phyloP scores from a whole-genome alignment of 2,888 invertebrate species.

The Hydropsyche betteni region DNA sequence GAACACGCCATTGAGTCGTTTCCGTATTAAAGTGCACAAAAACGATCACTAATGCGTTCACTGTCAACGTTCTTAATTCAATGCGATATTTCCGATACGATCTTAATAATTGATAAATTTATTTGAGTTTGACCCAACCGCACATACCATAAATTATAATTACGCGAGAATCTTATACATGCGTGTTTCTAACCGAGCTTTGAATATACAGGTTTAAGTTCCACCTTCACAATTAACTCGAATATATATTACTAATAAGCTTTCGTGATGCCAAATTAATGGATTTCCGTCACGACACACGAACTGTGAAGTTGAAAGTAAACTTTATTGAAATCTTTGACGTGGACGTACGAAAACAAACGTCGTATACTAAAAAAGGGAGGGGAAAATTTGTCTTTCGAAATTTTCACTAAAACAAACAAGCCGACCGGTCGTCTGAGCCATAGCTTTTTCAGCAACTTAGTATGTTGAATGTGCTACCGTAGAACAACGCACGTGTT shows the following conservation, averaged over 20 bases:
- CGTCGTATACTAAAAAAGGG: not conserved
- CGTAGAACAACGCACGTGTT: not conserved
- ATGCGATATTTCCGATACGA: no score
- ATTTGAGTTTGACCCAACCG: no score
- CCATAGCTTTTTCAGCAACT: not conserved
- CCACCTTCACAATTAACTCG: constrained; percentile 31
- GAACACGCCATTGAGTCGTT: constrained; percentile 13
- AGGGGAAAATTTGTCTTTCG: no score
- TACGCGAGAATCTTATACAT: no score
- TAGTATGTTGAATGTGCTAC: not conserved
- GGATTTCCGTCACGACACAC: constrained; percentile 27
- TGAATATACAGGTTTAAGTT: not conserved
- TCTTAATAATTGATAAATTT: no score
- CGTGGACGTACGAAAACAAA: constrained; percentile 14
- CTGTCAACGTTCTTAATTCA: no score
- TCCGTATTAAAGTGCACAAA: not conserved
- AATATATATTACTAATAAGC: constrained; percentile 41
- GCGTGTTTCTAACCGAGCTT: no score
- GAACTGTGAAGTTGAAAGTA: constrained; percentile 35
- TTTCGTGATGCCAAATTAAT: constrained; percentile 43
- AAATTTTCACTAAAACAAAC: no score
- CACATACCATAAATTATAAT: no score
- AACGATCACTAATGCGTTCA: no score
- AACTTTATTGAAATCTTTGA: constrained; percentile 29
- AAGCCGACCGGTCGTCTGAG: not conserved